Conservation (phyloP, 2,113 vertebrate genomes). For the Zootoca vivipara region DNA sequence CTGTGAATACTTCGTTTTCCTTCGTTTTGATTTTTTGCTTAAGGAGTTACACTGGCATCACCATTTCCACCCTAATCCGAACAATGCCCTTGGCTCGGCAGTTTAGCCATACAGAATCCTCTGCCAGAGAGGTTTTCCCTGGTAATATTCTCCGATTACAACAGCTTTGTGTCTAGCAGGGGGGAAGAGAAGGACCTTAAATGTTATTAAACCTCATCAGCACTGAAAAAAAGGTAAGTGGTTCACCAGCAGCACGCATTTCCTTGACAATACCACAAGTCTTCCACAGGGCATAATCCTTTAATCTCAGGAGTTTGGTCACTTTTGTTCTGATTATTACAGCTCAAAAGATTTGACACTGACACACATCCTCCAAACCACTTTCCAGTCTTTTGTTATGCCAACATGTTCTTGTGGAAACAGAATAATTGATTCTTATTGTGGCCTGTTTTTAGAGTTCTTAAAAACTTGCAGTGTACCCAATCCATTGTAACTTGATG, state of each 20-base stretch:
- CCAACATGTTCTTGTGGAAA: slow-evolving; percentile 38
- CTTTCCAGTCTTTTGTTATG: slow-evolving; percentile 49
- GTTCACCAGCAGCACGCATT: slow-evolving; percentile 72
- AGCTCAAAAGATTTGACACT: slow-evolving; percentile 57
- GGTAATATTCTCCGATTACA: slow-evolving; percentile 74
- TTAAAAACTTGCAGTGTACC: not conserved
- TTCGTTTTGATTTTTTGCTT: slow-evolving; percentile 38
- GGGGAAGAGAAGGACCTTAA: slow-evolving; percentile 68
- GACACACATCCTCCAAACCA: slow-evolving; percentile 49
- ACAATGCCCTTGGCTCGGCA: slow-evolving; percentile 68
- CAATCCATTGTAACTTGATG: not conserved
- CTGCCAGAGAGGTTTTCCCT: slow-evolving; percentile 62
- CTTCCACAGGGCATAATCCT: slow-evolving; percentile 69
- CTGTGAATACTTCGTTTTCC: slow-evolving; percentile 32
- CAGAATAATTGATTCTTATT: not conserved
- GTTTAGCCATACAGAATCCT: slow-evolving; percentile 68
- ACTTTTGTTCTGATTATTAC: slow-evolving; percentile 72
- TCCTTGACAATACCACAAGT: slow-evolving; percentile 73
- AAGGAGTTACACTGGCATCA: slow-evolving; percentile 58
- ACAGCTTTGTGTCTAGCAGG: slow-evolving; percentile 71
- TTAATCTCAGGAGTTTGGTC: slow-evolving; percentile 74
- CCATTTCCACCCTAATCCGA: slow-evolving; percentile 68
- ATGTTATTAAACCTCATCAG: slow-evolving; percentile 73
- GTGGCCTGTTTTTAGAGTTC: not conserved
- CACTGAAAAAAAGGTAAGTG: slow-evolving; percentile 67